Evolutionary conservation across 2,113 vertebrate genomes (phyloP).

Genomic region (Zosterops pallidus): DNA sequence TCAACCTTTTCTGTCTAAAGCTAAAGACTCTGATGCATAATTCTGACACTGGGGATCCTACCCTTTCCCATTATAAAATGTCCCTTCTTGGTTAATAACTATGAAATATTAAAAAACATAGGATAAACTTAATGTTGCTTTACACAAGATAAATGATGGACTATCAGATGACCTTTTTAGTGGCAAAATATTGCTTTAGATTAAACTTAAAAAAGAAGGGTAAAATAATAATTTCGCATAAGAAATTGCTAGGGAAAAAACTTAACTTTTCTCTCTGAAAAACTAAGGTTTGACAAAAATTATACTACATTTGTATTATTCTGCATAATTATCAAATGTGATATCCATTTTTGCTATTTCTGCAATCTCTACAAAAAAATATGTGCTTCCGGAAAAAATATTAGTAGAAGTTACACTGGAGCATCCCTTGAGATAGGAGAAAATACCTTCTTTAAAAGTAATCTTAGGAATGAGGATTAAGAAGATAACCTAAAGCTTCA

Average conservation of each 20-base stretch:
- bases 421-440: conserved; percentile 68
- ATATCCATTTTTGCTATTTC: not conserved
- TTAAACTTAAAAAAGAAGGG: not conserved
- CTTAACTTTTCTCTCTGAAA: not conserved
- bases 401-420: conserved; percentile 44
- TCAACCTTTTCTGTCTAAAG: not conserved
- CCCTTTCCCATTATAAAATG: not conserved
- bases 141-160: conserved; percentile 3
- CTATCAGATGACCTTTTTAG: not conserved
- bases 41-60: not conserved
- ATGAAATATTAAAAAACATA: not conserved
- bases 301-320: conserved; percentile 14
- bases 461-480: conserved; percentile 76
- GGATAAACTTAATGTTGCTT: not conserved
- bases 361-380: conserved; percentile 25
- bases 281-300: conserved; percentile 16
- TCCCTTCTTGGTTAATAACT: not conserved
- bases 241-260: not conserved
- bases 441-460: conserved; percentile 72
- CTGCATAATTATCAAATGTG: conserved; percentile 6
- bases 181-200: not conserved
- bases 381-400: conserved; percentile 40
- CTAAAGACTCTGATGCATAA: not conserved
- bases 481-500: conserved; percentile 75
- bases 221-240: not conserved